These are phyloP conservation scores for Loxodonta africana DNA, from an alignment of 2,113 vertebrate species.

Conservation along the genomic window DNA sequence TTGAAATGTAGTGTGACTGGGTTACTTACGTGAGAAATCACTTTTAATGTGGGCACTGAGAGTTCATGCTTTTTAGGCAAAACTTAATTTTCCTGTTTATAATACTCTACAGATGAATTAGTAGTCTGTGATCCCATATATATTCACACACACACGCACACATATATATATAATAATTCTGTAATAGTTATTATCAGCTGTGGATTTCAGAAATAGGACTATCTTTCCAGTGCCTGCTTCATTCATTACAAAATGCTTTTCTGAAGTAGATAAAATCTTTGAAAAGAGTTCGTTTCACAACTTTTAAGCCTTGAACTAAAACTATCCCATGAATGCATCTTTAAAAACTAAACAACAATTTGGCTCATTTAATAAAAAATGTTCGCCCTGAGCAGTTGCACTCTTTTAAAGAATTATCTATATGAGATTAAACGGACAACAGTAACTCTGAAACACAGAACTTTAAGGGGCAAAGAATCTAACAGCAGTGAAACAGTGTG, in stretches of 20 bases:
- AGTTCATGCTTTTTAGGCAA: not conserved
- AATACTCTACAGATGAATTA: not conserved
- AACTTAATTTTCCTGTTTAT: conserved; percentile 38
- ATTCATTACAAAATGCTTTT: conserved; percentile 34
- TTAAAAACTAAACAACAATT: not conserved
- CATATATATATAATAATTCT: not conserved
- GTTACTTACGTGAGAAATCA: conserved; percentile 44
- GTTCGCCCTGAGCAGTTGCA: not conserved
- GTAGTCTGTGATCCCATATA: not conserved
- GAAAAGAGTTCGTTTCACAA: not conserved
- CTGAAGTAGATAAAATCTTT: conserved; percentile 55
- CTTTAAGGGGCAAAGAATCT: not conserved
- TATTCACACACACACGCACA: no score
- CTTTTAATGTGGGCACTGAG: conserved; percentile 31
- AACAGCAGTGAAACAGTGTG: not conserved
- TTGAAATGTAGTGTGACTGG: not conserved
- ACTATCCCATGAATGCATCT: not conserved
- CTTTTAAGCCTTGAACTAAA: not conserved
- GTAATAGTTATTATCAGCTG: not conserved
- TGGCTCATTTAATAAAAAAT: not conserved
- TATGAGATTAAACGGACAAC: not conserved
- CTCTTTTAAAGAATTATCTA: not conserved
- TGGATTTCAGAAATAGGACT: conserved; percentile 53
- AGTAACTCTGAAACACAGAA: not conserved
- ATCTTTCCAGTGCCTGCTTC: not conserved